Base-by-base conservation (phyloP, 2,888 invertebrate genomes). In the Drosophila neotestacea region DNA sequence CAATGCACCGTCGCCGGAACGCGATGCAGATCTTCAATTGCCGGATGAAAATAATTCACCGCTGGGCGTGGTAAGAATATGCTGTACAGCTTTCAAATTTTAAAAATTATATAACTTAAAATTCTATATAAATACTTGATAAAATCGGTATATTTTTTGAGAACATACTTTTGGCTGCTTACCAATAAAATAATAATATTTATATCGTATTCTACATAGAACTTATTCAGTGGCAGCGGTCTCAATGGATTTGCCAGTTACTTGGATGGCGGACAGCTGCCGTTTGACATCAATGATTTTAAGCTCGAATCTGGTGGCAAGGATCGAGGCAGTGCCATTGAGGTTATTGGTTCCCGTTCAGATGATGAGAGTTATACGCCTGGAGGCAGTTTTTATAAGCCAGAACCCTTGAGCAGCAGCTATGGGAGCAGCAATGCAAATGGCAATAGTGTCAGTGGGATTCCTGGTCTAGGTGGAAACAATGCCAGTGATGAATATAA, bases 11-110 rank as follows among this genome's bases (percentile, higher is more conserved):
- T 96, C 96, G 1, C 97, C 97, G 6, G 95, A 95, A 86, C 97
- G 97, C 36, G 97, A 96, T 85, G 95, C 96, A 66, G 97, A 97
- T 88, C 93, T 97, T 59, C 96, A 96, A 42, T 93, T 97, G 63
- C 96, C 96, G 0, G 94, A 93, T 46, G 94, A 95, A 39, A 83
- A 58, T 6, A 88, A 70, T 46, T 54, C 82, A 44, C 78, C 91
- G 58, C 56, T 86, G 70, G 84, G 89, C 71, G 70, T 89, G 77
- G 91, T 91, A 73, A 68, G 50, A 22, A 22, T 22, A 22, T 22
- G 22, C 2, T 2, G 2, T 22, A 22, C 22, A 22, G 22, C 3
- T 22, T 2, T 2, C 22, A 22, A 22, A 22, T 22, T 22, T 22
- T 22, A 22, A 22, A 22, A 22, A 22, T 22, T 22, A 22, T 22